phyloP scores from a whole-genome alignment of 1,140 invertebrate species.

The Brachystomella parvula region DNA sequence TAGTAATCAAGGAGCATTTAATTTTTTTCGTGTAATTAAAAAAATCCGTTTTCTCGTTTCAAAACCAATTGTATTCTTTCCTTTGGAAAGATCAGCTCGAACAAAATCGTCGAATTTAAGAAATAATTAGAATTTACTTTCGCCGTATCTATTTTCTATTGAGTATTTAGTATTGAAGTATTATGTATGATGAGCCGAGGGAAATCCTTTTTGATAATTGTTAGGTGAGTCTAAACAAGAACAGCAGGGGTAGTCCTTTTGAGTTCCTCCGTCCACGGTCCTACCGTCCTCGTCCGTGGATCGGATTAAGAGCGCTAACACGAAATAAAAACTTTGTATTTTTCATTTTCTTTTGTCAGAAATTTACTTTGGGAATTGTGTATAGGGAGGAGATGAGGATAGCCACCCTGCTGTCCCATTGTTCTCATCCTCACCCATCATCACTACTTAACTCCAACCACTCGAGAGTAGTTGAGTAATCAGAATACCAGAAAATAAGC shows the following conservation, averaged over 20 bases:
- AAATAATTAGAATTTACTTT: too few relatives aligned
- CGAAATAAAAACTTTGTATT: conserved; percentile 20
- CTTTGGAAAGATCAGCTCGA: too few relatives aligned
- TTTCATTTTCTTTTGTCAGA: conserved; percentile 16
- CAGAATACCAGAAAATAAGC: too few relatives aligned
- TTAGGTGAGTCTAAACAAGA: conserved; percentile 32
- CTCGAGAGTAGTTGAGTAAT: neutral
- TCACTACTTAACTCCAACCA: conserved; percentile 7
- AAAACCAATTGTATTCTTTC: too few relatives aligned
- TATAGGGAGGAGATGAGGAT: conserved; percentile 4
- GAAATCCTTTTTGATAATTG: conserved; percentile 21
- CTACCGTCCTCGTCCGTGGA: conserved; percentile 18
- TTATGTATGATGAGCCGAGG: conserved; percentile 5
- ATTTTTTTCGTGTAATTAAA: too few relatives aligned
- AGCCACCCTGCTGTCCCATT: conserved; percentile 25
- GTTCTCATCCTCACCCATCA: conserved; percentile 3
- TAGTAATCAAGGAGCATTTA: too few relatives aligned
- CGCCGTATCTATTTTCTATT: too few relatives aligned
- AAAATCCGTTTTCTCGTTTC: too few relatives aligned
- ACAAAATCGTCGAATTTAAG: too few relatives aligned
- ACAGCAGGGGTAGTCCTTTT: conserved; percentile 14
- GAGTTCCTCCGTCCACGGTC: neutral
- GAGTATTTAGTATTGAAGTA: too few relatives aligned
- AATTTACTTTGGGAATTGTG: too few relatives aligned
- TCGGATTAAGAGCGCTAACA: conserved; percentile 28